A percentile compares a stretch with the other conserved stretches of the same genome.
phyloP scores from a whole-genome alignment of 2,888 invertebrate species.

The Bombylius discolor region DNA sequence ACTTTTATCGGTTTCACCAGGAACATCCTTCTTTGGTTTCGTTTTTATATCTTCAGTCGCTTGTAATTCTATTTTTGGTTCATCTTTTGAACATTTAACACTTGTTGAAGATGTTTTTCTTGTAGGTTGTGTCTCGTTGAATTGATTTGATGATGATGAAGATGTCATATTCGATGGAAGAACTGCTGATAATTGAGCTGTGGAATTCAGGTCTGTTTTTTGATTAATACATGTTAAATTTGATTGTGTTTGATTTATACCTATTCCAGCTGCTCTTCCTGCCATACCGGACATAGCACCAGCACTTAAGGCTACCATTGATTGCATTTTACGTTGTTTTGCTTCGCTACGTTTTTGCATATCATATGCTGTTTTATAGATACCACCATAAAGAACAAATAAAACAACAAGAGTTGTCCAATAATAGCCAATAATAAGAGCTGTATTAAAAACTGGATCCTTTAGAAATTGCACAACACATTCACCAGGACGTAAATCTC shows the following conservation, averaged over 20 bases:
- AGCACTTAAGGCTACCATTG: conserved; percentile 82
- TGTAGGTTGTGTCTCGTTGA: conserved; percentile 14
- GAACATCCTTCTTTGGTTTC: conserved; percentile 34
- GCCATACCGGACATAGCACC: conserved; percentile 87
- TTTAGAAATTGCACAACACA: conserved; percentile 96
- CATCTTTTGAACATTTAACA: conserved; percentile 25
- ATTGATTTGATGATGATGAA: conserved; percentile 22
- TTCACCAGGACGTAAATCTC: conserved; percentile 74
- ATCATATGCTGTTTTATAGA: conserved; percentile 92
- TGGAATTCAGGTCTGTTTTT: conserved; percentile 29
- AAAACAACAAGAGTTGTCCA: conserved; percentile 95
- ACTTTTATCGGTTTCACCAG: conserved; percentile 49
- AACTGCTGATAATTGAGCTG: conserved; percentile 18
- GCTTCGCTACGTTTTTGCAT: conserved; percentile 96
- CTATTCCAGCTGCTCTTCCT: conserved; percentile 74
- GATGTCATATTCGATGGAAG: conserved; percentile 19
- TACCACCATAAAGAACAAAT: conserved; percentile 90
- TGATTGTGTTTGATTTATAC: conserved; percentile 61
- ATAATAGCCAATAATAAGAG: conserved; percentile 91
- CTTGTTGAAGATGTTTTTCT: conserved; percentile 15
- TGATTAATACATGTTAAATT: conserved; percentile 60
- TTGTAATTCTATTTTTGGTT: conserved; percentile 39
- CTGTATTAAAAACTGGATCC: conserved; percentile 93
- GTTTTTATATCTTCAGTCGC: conserved; percentile 44
- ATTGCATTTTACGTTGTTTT: conserved; percentile 90